Evolutionary conservation across 2,888 invertebrate genomes (phyloP), one percentile per base, ranked within the genome.

Genomic region (Schrankia costaestrigalis): DNA sequence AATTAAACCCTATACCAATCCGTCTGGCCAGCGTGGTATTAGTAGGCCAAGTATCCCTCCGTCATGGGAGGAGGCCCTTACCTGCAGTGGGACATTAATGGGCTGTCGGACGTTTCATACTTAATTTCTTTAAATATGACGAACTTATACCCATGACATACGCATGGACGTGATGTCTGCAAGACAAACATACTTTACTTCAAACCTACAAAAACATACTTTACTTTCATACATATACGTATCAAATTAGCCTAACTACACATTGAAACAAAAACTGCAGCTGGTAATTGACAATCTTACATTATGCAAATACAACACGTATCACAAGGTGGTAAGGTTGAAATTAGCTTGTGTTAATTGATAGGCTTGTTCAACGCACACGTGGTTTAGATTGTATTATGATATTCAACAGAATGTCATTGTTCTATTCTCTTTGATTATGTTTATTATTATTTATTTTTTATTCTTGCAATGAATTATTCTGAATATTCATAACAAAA

Each of bases 371-470:
- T 22, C 26, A 56, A 47, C 55, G 51, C 31, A 58, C 41, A 26
- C 54, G 45, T 56, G 56, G 41, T 43, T 43, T 38, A 57, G 55
- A 56, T 56, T 34, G 59, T 47, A 36, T 42, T 40, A 18, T 33
- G 56, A 58, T 58, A 56, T 27, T 26, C 19, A 19, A 12, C 43
- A 26, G 50, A 56, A 56, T 58, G 59, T 47, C 41, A 47, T 58
- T 56, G 59, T 56, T 38, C 31, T 26, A 47, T 58, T 56, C 56
- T 56, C 36, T 30, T 26, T 38, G 58, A 41, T 51, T 47, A 23
- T 50, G 28, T 31, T 45, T 38, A 23, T 1, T 8, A 11, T 31
- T 41, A 30, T 38, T 31, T 31, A 11, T 11, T 31, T 23, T 21
- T 23, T 30, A 10, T 11, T 29, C 21, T 11, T 28, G 21, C 19